Evolutionary conservation across 2,113 vertebrate species (phyloP).

Genomic region (Sceloporus tristichus): DNA sequence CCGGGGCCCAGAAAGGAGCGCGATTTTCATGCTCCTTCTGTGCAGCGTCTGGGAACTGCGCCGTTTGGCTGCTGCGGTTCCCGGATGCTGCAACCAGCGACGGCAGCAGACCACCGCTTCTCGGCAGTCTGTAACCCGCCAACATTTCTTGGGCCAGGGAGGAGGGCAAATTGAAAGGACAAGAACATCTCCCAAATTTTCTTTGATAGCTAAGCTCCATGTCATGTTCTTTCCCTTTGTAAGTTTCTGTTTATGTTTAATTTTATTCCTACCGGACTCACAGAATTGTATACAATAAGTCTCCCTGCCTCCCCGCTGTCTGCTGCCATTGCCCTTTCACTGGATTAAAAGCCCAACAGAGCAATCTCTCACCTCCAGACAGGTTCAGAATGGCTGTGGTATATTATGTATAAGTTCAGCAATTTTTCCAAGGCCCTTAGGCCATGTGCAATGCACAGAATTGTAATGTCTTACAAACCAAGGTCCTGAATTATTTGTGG

Average conservation of each 20-base stretch:
- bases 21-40: no score
- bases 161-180: background rate
- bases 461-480: background rate
- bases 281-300: conserved; percentile 15
- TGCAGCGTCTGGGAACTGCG: no score
- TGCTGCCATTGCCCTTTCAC: background rate
- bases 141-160: background rate
- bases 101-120: no score
- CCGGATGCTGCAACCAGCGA: no score
- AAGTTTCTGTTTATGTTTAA: conserved; percentile 13
- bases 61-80: no score
- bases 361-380: background rate
- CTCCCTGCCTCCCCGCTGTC: background rate
- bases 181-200: conserved; percentile 15
- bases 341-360: background rate
- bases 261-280: conserved; percentile 20
- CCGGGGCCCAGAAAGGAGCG: no score
- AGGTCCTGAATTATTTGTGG: background rate
- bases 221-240: conserved; percentile 33
- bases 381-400: background rate
- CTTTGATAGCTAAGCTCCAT: conserved; percentile 25
- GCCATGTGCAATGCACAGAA: background rate
- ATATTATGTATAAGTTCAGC: conserved; percentile 11
- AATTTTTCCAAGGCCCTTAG: background rate
- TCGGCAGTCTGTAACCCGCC: no score